Conservation (phyloP, 2,797 vertebrate species). For the Fringilla coelebs region DNA sequence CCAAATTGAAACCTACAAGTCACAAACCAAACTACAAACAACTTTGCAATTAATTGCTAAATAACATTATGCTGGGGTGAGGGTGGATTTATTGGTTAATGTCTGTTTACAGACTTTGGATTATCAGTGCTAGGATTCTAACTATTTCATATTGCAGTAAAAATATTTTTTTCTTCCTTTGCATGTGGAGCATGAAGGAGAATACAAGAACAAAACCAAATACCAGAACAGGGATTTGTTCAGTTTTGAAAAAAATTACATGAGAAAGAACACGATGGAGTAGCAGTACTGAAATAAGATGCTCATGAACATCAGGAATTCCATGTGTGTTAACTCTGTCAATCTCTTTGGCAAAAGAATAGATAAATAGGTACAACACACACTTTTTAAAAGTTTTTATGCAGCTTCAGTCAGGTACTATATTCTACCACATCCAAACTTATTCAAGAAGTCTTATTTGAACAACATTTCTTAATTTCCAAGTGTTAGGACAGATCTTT, state of each 20-base stretch:
- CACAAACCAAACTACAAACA: not conserved
- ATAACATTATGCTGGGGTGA: not conserved
- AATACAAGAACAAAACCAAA: not conserved
- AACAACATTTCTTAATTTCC: not conserved
- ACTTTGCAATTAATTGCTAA: not conserved
- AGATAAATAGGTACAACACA: not conserved
- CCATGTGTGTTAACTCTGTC: not conserved
- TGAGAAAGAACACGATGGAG: not conserved
- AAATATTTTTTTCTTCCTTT: not conserved
- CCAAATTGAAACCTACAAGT: not conserved
- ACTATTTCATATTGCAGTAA: not conserved
- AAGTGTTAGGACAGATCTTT: not conserved
- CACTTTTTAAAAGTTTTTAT: not conserved
- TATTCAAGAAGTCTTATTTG: not conserved
- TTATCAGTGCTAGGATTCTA: not conserved
- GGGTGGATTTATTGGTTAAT: not conserved
- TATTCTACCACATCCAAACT: not conserved
- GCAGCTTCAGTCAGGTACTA: not conserved
- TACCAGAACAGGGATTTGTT: not conserved
- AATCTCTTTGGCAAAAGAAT: not conserved
- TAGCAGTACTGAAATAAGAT: not conserved
- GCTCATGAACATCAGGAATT: not conserved
- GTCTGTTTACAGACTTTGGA: not conserved
- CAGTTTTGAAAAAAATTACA: not conserved
- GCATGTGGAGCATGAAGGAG: not conserved